Conservation (phyloP, 2,888 invertebrate genomes). For the Cataglyphis livida region DNA sequence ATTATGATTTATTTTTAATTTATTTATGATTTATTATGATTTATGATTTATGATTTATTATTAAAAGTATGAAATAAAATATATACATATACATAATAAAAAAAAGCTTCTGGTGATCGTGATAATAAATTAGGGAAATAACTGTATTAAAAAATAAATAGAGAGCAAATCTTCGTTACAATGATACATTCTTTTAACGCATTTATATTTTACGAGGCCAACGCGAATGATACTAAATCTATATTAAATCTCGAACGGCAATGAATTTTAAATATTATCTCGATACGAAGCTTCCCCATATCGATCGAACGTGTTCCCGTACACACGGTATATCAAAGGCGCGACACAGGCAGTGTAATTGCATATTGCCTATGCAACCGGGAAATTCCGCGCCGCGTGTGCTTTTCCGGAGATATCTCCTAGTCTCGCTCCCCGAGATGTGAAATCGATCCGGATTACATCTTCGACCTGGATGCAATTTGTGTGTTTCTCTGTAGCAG, state of each 20-base stretch:
- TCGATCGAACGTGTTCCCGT: slow-evolving; percentile 1
- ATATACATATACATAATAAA: not conserved
- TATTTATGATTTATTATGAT: too few species aligned
- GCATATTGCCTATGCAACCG: not conserved
- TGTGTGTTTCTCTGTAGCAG: not conserved
- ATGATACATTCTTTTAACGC: not conserved
- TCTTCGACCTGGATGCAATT: slow-evolving; percentile 49
- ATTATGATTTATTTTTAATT: too few species aligned
- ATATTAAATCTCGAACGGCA: not conserved
- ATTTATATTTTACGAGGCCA: not conserved
- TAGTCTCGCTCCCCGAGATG: slow-evolving; percentile 5
- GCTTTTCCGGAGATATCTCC: slow-evolving; percentile 22
- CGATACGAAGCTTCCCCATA: slow-evolving; percentile 16
- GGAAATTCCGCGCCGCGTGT: not conserved
- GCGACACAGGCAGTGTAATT: not conserved
- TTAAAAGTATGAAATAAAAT: not conserved
- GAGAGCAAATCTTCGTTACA: not conserved
- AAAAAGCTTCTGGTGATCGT: not conserved
- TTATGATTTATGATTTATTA: too few species aligned
- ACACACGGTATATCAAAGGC: not conserved
- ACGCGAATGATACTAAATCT: not conserved
- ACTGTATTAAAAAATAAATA: not conserved
- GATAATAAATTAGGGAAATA: not conserved
- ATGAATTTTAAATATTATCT: slow-evolving; percentile 14
- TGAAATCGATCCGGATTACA: slow-evolving; percentile 34